Base-by-base conservation (phyloP, 2,888 invertebrate genomes). In the Apotomis betuletana region DNA sequence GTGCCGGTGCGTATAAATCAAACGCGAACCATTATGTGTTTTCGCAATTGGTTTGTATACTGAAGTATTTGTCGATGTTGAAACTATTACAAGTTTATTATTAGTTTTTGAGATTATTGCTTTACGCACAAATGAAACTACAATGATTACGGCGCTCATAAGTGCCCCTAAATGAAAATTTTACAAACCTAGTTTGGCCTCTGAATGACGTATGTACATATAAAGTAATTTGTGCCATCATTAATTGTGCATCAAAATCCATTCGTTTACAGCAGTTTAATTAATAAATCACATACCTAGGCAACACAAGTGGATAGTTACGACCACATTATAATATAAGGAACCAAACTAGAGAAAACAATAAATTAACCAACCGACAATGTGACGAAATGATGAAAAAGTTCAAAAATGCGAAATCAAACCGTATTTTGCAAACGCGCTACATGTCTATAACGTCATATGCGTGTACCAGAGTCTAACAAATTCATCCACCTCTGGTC, bases 1-100 rank as follows among this genome's bases (percentile, higher is more conserved):
- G 65, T 75, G 71, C 74, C 77, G 68, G 69, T 74, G 69, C 73
- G 71, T 73, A 68, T 73, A 70, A 77, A 79, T 83, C 80, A 81
- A 81, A 79, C 75, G 60, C 67, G 73, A 69, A 77, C 75, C 69
- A 78, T 78, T 73, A 75, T 75, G 75, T 82, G 51, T 68, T 61
- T 71, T 67, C 8, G 67, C 67, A 71, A 71, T 71, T 57, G 57
- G 44, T 61, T 62, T 51, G n/a, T 57, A 61, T 51, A 10, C 58
- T 13, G 5, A n/a, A 58, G 44, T n/a, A 67, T 70, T 61, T 57
- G 49, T 57, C 41, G 55, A 57, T 46, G 9, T 5, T 12, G 55
- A 55, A 55, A 65, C 55, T 27, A 65, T 27, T 49, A 49, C 49
- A 49, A 49, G 5, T 12, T 49, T 9, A n/a, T n/a, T n/a, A n/a